These are phyloP conservation scores for Momotus momota DNA, from an alignment of 2,797 vertebrate species.

Conservation along the genomic window DNA sequence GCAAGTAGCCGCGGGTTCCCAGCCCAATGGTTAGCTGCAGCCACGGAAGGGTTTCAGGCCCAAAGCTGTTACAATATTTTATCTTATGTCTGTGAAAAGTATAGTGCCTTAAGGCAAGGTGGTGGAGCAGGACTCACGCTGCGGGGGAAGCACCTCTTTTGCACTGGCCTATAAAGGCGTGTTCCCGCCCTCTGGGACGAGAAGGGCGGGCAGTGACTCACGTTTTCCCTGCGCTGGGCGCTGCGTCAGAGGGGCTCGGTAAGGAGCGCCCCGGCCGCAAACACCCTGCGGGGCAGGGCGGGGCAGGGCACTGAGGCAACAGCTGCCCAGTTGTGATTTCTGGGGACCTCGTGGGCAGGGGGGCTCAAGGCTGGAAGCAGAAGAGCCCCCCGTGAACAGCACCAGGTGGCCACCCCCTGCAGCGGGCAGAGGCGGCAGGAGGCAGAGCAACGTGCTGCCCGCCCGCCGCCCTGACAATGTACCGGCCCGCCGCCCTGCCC, in stretches of 20 bases:
- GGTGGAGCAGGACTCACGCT: rapidly evolving
- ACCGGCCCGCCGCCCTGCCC: background rate
- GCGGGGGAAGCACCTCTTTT: background rate
- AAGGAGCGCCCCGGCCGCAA: background rate
- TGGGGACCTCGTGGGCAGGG: background rate
- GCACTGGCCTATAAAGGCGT: rapidly evolving
- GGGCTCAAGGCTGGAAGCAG: rapidly evolving
- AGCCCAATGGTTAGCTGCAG: background rate
- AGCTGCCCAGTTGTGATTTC: rapidly evolving
- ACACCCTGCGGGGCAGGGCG: background rate
- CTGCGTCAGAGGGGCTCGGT: background rate
- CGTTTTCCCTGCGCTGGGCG: background rate
- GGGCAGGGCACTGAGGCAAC: background rate
- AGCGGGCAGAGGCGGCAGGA: background rate
- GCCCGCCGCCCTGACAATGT: rapidly evolving
- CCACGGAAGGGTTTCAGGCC: background rate
- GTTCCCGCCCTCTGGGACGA: background rate
- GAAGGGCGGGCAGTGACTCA: background rate
- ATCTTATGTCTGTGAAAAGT: background rate
- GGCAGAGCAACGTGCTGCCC: background rate
- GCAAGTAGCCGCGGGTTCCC: rapidly evolving
- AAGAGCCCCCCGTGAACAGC: rapidly evolving
- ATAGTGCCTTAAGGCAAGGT: background rate
- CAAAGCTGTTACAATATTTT: background rate
- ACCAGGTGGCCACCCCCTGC: rapidly evolving